Percentiles rank a stretch among this genome's conserved stretches.
Conservation (phyloP, 2,888 invertebrate genomes). For the Ophion obscuratus region DNA sequence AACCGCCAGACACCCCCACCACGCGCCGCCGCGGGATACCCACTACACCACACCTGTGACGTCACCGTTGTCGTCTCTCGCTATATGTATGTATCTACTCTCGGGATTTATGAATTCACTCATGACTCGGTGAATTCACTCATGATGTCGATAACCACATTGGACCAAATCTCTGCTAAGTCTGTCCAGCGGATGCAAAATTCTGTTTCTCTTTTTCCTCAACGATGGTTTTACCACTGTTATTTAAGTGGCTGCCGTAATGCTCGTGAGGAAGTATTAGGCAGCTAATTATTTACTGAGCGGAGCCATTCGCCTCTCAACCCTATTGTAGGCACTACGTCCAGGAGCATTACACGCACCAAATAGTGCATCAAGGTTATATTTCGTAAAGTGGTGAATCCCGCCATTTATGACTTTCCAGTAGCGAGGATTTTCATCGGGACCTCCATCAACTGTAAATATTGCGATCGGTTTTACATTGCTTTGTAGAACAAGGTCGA, state of each 20-base stretch:
- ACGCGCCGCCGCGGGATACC: too few relatives aligned
- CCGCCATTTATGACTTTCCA: neutral
- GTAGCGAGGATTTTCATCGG: slow-evolving; percentile 2
- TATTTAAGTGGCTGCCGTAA: neutral
- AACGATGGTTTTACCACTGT: neutral
- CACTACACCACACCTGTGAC: too few relatives aligned
- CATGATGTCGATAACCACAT: too few relatives aligned
- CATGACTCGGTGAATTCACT: too few relatives aligned
- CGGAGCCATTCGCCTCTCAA: neutral
- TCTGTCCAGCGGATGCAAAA: neutral
- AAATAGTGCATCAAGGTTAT: neutral
- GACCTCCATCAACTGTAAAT: neutral
- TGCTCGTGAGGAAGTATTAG: neutral
- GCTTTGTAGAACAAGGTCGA: too few relatives aligned
- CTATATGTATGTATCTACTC: too few relatives aligned
- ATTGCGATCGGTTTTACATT: neutral
- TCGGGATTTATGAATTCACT: too few relatives aligned
- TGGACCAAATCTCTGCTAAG: neutral
- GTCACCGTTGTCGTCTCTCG: too few relatives aligned
- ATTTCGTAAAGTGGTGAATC: neutral
- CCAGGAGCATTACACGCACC: neutral
- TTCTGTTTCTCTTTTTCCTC: neutral
- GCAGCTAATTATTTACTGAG: neutral
- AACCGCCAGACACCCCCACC: too few relatives aligned
- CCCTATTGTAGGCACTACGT: too few relatives aligned